Evolutionary conservation across 2,888 invertebrate genomes (phyloP).

Genomic region (Diarsia mendica): DNA sequence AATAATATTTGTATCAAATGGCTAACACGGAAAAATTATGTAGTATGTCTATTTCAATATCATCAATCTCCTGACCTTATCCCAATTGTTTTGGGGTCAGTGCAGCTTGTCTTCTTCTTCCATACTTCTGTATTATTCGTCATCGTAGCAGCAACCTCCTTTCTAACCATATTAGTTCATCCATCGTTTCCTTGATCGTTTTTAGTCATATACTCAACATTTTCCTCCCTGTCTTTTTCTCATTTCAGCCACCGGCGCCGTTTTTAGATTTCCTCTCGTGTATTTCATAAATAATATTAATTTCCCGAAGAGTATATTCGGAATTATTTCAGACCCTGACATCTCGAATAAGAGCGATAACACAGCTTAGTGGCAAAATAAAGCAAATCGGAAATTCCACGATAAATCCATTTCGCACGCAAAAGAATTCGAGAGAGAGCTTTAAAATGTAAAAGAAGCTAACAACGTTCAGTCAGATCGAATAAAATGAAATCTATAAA

Average conservation of each 20-base stretch:
- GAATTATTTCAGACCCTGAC: constrained; percentile 13
- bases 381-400: constrained; percentile 61
- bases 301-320: background rate
- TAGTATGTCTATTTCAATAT: background rate
- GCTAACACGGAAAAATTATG: background rate
- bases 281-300: too few species aligned
- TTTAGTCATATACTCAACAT: too few species aligned
- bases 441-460: constrained; percentile 64
- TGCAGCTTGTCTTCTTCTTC: too few species aligned
- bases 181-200: too few species aligned
- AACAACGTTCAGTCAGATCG: constrained; percentile 66
- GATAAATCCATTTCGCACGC: constrained; percentile 62
- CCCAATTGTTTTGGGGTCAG: too few species aligned
- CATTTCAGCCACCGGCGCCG: too few species aligned
- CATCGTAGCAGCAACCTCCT: too few species aligned
- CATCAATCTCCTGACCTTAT: too few species aligned
- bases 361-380: constrained; percentile 54
- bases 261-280: too few species aligned
- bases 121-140: too few species aligned
- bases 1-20: background rate
- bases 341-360: constrained; percentile 24
- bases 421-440: constrained; percentile 62
- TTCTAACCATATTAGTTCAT: too few species aligned
- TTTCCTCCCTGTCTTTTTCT: too few species aligned
- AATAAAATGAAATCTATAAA: constrained; percentile 70